Evolutionary conservation across 2,888 invertebrate species (phyloP).

Genomic region (Nymphalis polychloros): DNA sequence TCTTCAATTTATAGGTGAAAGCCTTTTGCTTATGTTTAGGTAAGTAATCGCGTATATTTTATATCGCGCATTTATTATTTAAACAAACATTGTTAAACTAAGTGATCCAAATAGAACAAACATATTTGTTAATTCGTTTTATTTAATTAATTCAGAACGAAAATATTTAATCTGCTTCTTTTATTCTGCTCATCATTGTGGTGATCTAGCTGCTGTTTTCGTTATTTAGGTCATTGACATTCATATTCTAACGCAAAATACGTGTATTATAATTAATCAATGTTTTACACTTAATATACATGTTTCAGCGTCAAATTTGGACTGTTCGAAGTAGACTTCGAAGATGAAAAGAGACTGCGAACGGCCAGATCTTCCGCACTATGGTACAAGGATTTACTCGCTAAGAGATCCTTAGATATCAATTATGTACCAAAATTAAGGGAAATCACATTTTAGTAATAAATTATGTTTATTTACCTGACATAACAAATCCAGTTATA

Average conservation of each 20-base stretch:
- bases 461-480: background rate
- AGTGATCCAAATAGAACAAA: too few species aligned
- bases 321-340: conserved; percentile 62
- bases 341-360: conserved; percentile 51
- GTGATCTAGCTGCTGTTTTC: background rate
- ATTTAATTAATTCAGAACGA: too few species aligned
- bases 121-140: too few species aligned
- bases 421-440: conserved; percentile 42
- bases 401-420: conserved; percentile 50
- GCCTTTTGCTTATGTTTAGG: too few species aligned
- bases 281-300: conserved; percentile 2
- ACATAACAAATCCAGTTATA: too few species aligned
- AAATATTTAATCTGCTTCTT: too few species aligned
- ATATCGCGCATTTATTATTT: too few species aligned
- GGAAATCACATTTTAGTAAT: conserved; percentile 47
- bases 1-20: too few species aligned
- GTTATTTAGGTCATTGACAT: background rate
- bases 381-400: conserved; percentile 56
- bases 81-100: too few species aligned
- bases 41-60: too few species aligned
- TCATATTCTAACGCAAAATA: background rate
- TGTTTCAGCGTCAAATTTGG: conserved; percentile 63
- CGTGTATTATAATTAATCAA: background rate
- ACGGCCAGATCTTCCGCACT: conserved; percentile 55
- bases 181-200: too few species aligned